Conservation (phyloP, 2,888 invertebrate genomes). For the Zaprionus lineosus region DNA sequence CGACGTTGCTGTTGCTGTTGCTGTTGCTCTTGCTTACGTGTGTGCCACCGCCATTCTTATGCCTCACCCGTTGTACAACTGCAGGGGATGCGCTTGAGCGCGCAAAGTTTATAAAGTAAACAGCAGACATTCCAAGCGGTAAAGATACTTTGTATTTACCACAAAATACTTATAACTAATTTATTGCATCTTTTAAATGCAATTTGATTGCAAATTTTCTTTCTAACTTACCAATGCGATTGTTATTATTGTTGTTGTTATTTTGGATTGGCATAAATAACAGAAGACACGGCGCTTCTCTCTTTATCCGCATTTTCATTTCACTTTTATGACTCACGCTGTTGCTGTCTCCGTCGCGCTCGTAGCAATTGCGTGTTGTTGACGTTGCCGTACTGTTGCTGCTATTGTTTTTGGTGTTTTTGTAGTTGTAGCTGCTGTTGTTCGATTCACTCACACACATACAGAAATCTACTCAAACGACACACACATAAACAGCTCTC, state of each 20-base stretch:
- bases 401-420: slow-evolving; percentile 40
- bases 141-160: slow-evolving; percentile 48
- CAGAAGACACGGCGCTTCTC: slow-evolving; percentile 86
- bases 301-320: slow-evolving; percentile 86
- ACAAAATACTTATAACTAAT: slow-evolving; percentile 34
- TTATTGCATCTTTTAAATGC: too few relatives aligned
- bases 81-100: slow-evolving; percentile 51
- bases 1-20: slow-evolving; percentile 15
- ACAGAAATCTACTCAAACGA: slow-evolving; percentile 23
- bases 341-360: slow-evolving; percentile 79
- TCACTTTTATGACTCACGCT: slow-evolving; percentile 83
- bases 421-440: slow-evolving; percentile 51
- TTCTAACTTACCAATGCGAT: slow-evolving; percentile 65
- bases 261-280: slow-evolving; percentile 84
- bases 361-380: slow-evolving; percentile 69
- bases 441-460: slow-evolving; percentile 62
- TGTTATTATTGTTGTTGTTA: slow-evolving; percentile 58
- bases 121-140: slow-evolving; percentile 67
- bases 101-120: slow-evolving; percentile 60
- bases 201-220: too few relatives aligned
- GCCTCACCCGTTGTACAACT: not conserved
- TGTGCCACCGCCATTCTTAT: slow-evolving; percentile 11
- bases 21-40: slow-evolving; percentile 38
- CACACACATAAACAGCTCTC: slow-evolving; percentile 22
- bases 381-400: slow-evolving; percentile 69